phyloP scores from a whole-genome alignment of 2,797 vertebrate genomes.

The Emydoidea blandingii region DNA sequence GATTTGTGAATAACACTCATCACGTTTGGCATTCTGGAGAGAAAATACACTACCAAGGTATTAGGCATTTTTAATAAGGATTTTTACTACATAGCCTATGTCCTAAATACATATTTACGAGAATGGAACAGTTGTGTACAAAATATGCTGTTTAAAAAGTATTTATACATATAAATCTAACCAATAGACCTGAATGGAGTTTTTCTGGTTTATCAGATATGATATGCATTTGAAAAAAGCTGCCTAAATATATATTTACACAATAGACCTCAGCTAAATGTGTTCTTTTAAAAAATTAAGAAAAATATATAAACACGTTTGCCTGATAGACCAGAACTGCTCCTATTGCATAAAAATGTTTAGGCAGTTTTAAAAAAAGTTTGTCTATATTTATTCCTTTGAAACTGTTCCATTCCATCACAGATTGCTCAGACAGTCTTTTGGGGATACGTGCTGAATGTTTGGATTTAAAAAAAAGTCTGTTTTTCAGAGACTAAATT shows the following conservation, averaged over 20 bases:
- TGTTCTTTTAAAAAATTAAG: constrained; percentile 78
- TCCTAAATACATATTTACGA: constrained; percentile 79
- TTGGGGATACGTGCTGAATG: constrained; percentile 11
- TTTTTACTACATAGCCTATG: constrained; percentile 76
- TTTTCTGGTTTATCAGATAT: constrained; percentile 78
- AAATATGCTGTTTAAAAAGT: constrained; percentile 79
- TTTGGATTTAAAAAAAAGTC: constrained; percentile 59
- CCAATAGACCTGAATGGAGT: constrained; percentile 76
- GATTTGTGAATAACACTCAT: constrained; percentile 66
- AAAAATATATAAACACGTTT: constrained; percentile 76
- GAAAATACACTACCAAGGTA: constrained; percentile 73
- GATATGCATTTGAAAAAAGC: constrained; percentile 78
- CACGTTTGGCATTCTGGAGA: constrained; percentile 72
- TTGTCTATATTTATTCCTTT: constrained; percentile 59
- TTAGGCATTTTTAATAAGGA: constrained; percentile 77
- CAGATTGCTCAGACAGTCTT: constrained; percentile 29
- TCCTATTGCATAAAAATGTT: constrained; percentile 76
- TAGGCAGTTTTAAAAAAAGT: constrained; percentile 70
- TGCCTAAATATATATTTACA: constrained; percentile 82
- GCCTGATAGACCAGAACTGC: constrained; percentile 71
- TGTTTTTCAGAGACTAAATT: constrained; percentile 66
- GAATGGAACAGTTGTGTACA: constrained; percentile 75
- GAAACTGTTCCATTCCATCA: constrained; percentile 59
- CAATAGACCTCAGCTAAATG: constrained; percentile 79
- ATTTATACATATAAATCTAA: constrained; percentile 81